Conservation (phyloP, 2,888 invertebrate species). For the Hybos culiciformis region DNA sequence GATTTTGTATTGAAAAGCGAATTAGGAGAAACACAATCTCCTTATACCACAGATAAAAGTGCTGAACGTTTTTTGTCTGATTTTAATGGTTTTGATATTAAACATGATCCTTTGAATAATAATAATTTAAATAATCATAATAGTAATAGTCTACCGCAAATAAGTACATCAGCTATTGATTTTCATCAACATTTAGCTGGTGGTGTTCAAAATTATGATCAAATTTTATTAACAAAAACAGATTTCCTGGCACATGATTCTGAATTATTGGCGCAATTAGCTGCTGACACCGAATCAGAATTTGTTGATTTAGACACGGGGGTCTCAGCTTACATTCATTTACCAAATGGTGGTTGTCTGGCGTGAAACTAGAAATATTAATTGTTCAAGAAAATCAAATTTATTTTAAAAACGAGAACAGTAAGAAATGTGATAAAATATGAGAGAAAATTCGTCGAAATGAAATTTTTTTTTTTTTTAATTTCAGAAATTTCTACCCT, state of each 20-base stretch:
- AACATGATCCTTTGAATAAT: slow-evolving; percentile 17
- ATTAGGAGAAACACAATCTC: slow-evolving; percentile 32
- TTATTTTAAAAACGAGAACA: not conserved
- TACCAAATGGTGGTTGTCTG: slow-evolving; percentile 33
- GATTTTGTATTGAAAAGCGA: slow-evolving; percentile 34
- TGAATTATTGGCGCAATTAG: slow-evolving; percentile 28
- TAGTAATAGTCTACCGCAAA: slow-evolving; percentile 6
- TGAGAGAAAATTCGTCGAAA: no score
- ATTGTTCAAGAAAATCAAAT: slow-evolving; percentile 3
- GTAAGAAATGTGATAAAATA: not conserved
- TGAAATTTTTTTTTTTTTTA: no score
- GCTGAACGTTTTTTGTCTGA: slow-evolving; percentile 35
- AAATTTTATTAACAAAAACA: slow-evolving; percentile 30
- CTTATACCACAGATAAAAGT: slow-evolving; percentile 34
- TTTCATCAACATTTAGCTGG: slow-evolving; percentile 12
- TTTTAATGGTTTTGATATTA: slow-evolving; percentile 30
- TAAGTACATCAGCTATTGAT: slow-evolving; percentile 5
- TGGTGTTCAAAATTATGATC: slow-evolving; percentile 18
- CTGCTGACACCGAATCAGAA: slow-evolving; percentile 28
- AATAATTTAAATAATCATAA: slow-evolving; percentile 19
- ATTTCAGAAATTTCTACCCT: no score
- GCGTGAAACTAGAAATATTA: slow-evolving; percentile 27
- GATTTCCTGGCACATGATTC: slow-evolving; percentile 22
- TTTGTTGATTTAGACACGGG: slow-evolving; percentile 34
- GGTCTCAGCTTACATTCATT: slow-evolving; percentile 26